Evolutionary conservation across 30 jellyfish, hydroid and myxozoan genomes (phyloP), one percentile per base, ranked within the genome.

Genomic region (Aurelia aurita): DNA sequence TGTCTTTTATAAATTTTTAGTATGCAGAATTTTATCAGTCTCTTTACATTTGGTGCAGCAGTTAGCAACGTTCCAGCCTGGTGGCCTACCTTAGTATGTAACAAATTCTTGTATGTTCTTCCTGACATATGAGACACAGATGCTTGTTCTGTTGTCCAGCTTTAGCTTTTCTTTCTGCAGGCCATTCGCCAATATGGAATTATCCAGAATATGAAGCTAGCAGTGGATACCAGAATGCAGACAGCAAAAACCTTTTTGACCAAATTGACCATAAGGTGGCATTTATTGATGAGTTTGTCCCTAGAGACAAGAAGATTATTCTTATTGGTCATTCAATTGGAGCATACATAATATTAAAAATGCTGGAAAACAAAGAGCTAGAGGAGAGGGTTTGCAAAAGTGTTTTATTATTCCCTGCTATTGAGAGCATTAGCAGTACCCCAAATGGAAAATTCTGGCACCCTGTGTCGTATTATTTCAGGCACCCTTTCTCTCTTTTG

Each of bases 281-380:
- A 12, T 91, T 72, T 51, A 45, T 91, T 47, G 76, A 59, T 26
- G 85, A 47, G 15, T 59, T 39, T 70, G 84, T 78, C n/a, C 98
- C 98, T 1, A 72, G 64, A 21, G 80, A 74, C 77, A 84, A 64
- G 23, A 71, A 70, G 45, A 44, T 91, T 0, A 46, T 91, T 20
- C 84, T 91, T 0, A 85, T 91, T 62, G 98, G 98, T 22, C 98
- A 91, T 77, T 91, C 98, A 15, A 72, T 91, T 16, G 98, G 98
- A 14, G 91, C 93, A 20, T 91, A 84, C 68, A 91, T 91, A 35
- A 91, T 69, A n/a, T 45, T 91, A 27, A 66, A 85, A 70, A 61
- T 91, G 85, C 87, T 91, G 21, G 96, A 91, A 29, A 65, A 91
- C 55, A 35, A 51, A 11, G 46, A 54, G 29, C 29, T 79, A 14